These are phyloP conservation scores for Aphidius ervi DNA, from an alignment of 1,140 invertebrate species.

Conservation along the genomic window DNA sequence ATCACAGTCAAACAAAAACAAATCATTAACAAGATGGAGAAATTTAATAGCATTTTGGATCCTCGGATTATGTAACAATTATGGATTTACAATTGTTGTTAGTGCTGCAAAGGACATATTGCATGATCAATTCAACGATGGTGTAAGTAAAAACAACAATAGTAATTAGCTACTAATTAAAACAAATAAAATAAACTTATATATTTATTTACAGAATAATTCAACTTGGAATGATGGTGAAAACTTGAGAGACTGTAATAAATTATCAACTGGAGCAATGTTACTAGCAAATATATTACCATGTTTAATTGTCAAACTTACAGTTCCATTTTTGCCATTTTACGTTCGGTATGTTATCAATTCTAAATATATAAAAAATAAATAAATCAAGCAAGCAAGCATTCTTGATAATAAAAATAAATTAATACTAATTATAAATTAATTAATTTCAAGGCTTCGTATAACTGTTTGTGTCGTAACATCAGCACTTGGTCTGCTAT, in stretches of 20 bases:
- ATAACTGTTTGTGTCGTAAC: slow-evolving; percentile 59
- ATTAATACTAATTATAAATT: slow-evolving; percentile 19
- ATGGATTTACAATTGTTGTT: slow-evolving; percentile 85
- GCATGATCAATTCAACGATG: slow-evolving; percentile 35
- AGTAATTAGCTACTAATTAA: background rate
- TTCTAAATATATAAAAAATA: no score
- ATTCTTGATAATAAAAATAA: no score
- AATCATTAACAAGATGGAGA: slow-evolving; percentile 41
- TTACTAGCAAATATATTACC: slow-evolving; percentile 80
- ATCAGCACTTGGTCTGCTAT: slow-evolving; percentile 61
- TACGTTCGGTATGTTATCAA: slow-evolving; percentile 61
- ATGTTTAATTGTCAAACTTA: slow-evolving; percentile 68
- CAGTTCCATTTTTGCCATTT: slow-evolving; percentile 71
- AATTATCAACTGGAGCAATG: slow-evolving; percentile 77
- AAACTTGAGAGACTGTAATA: slow-evolving; percentile 57
- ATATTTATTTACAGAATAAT: no score
- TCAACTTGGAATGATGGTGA: no score
- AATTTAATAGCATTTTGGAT: slow-evolving; percentile 70
- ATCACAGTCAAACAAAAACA: no score
- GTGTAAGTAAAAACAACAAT: slow-evolving; percentile 27
- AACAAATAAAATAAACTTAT: no score
- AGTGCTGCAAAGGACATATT: slow-evolving; percentile 82
- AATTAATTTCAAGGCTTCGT: slow-evolving; percentile 54
- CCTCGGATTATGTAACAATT: slow-evolving; percentile 84
- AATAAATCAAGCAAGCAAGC: no score